Evolutionary conservation across 2,113 vertebrate genomes (phyloP), one percentile per base, ranked within the genome.

Genomic region (Onychostoma macrolepis): DNA sequence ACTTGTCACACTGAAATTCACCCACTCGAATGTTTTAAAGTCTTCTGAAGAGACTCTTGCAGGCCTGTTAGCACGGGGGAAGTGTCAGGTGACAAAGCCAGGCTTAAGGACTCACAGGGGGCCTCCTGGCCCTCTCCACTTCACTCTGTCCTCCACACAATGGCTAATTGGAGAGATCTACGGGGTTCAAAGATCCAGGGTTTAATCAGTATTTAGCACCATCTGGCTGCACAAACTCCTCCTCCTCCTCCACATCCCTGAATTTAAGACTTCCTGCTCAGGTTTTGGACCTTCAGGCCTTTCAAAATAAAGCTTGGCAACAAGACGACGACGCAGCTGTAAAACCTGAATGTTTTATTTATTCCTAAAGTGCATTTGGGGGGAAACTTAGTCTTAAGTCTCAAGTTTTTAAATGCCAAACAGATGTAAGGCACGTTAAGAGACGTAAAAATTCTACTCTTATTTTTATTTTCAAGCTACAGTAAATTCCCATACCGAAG

Each of bases 81-180:
- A 91, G 93, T 93, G 93, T 94, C 93, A 91, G 91, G 91, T 94
- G 94, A 94, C 93, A 93, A 90, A 93, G 88, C 89, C 50, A 28
- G 89, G 88, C 90, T 88, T 86, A 80, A 81, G 81, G 87, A 89
- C 87, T 82, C 85, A 88, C 78, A 86, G 91, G 89, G 91, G 87
- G 71, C 78, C 86, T 78, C 53, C 69, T 86, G 72, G 69, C 61
- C 48, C 81, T 65, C 85, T 72, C 81, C 48, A 86, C 85, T 79
- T 87, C 85, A 83, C 88, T 80, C 87, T 81, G 80, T 88, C 86
- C 58, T 89, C 84, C 85, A 61, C 88, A 89, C 88, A 89, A 87
- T 79, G 74, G 86, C 86, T 90, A 90, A 90, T 90, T 90, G 89
- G 89, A 84, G 72, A 87, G 88, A 87, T 85, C 87, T 87, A 87